A percentile compares a stretch with the other conserved stretches of the same genome.
phyloP scores from a whole-genome alignment of 30 jellyfish, hydroid and myxozoan genomes.

The Turritopsis dohrnii region DNA sequence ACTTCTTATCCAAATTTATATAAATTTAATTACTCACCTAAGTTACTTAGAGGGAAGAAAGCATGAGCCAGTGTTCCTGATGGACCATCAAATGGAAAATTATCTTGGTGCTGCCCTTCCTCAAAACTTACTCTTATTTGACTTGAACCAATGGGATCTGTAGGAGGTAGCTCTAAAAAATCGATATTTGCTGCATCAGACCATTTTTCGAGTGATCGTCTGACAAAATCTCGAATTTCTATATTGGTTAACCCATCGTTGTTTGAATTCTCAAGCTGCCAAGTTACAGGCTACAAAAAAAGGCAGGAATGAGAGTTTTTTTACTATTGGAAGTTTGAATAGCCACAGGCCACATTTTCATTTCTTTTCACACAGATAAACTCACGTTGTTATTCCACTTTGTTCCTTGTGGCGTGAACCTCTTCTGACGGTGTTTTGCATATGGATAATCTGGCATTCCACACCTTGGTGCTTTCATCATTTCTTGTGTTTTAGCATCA shows the following conservation, averaged over 20 bases:
- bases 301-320: neutral
- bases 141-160: slow-evolving; percentile 39
- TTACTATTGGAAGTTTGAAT: neutral
- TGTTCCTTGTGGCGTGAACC: slow-evolving; percentile 42
- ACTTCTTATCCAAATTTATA: no score
- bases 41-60: slow-evolving; percentile 50
- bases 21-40: slow-evolving; percentile 42
- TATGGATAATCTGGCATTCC: slow-evolving; percentile 52
- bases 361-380: neutral
- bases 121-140: slow-evolving; percentile 68
- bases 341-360: neutral
- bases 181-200: slow-evolving; percentile 52
- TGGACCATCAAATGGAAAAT: slow-evolving; percentile 70
- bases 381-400: slow-evolving; percentile 28
- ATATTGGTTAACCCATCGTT: slow-evolving; percentile 56
- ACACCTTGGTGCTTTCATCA: slow-evolving; percentile 60
- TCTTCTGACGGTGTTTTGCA: slow-evolving; percentile 22
- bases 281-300: slow-evolving; percentile 43
- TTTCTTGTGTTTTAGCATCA: slow-evolving; percentile 40
- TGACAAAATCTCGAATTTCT: slow-evolving; percentile 49
- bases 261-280: slow-evolving; percentile 72
- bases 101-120: slow-evolving; percentile 51
- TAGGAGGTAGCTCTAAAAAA: slow-evolving; percentile 33
- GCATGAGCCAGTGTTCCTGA: slow-evolving; percentile 96
- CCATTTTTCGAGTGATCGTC: slow-evolving; percentile 74